phyloP scores from a whole-genome alignment of 2,113 vertebrate genomes.

The Raja brachyura region DNA sequence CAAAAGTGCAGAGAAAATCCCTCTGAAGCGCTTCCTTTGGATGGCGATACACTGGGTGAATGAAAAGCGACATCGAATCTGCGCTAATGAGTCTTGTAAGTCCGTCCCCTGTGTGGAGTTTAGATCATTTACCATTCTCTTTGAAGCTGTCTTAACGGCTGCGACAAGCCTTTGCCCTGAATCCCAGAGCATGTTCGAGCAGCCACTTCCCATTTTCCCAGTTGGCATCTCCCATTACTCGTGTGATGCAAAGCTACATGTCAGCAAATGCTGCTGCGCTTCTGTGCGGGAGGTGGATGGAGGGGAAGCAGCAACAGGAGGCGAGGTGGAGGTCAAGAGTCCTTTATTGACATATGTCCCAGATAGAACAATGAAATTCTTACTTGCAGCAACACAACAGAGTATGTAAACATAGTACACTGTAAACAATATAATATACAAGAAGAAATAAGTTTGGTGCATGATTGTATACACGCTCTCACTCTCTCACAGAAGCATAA shows the following conservation, averaged over 20 bases:
- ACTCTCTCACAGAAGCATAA: no score
- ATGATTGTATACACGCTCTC: no score
- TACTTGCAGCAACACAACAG: no score
- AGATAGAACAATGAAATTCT: no score
- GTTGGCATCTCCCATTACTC: not conserved
- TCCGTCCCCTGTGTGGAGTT: not conserved
- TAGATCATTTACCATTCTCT: constrained; percentile 20
- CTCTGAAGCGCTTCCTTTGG: not conserved
- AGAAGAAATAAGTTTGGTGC: no score
- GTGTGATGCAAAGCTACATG: not conserved
- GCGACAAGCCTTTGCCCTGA: not conserved
- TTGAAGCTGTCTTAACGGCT: not conserved
- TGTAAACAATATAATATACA: no score
- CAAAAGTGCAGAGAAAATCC: not conserved
- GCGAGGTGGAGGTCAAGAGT: no score
- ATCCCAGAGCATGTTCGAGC: not conserved
- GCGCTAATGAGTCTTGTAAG: not conserved
- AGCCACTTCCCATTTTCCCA: not conserved
- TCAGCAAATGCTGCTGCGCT: not conserved
- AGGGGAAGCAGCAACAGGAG: not conserved
- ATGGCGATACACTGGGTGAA: not conserved
- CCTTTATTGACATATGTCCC: no score
- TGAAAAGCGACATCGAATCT: not conserved
- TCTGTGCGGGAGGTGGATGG: not conserved
- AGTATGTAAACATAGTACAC: no score